These are phyloP conservation scores for Phytoseiulus persimilis DNA, from an alignment of 2,888 invertebrate genomes.

Conservation along the genomic window DNA sequence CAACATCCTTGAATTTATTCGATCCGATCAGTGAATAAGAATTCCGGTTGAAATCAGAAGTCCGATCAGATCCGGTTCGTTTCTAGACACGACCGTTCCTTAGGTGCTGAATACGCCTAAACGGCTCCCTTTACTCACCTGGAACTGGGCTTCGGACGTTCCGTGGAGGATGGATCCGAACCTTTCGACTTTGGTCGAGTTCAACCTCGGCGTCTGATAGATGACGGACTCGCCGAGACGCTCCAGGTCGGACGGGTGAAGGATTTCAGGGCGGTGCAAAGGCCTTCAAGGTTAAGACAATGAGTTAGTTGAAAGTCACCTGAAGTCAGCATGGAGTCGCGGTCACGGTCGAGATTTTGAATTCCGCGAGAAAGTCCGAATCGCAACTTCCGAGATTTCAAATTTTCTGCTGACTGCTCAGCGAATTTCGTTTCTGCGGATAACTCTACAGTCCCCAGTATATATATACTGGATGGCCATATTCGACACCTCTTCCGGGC, in stretches of 20 bases:
- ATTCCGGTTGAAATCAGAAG: background rate
- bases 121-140: background rate
- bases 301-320: too few species aligned
- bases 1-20: background rate
- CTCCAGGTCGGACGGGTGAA: constrained; percentile 26
- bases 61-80: background rate
- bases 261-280: constrained; percentile 7
- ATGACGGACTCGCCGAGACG: constrained; percentile 23
- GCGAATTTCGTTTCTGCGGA: too few species aligned
- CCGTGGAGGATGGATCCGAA: constrained; percentile 32
- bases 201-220: constrained; percentile 17
- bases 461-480: too few species aligned
- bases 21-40: background rate
- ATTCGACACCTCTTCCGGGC: too few species aligned
- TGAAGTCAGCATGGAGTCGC: too few species aligned
- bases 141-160: constrained; percentile 35
- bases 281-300: background rate
- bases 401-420: too few species aligned
- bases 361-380: too few species aligned
- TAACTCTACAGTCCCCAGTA: too few species aligned
- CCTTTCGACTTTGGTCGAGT: constrained; percentile 13
- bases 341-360: too few species aligned
- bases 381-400: too few species aligned
- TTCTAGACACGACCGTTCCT: too few species aligned
- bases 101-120: too few species aligned